Evolutionary conservation across 2,113 vertebrate genomes (phyloP).

Genomic region (Notarius quadriscutis): DNA sequence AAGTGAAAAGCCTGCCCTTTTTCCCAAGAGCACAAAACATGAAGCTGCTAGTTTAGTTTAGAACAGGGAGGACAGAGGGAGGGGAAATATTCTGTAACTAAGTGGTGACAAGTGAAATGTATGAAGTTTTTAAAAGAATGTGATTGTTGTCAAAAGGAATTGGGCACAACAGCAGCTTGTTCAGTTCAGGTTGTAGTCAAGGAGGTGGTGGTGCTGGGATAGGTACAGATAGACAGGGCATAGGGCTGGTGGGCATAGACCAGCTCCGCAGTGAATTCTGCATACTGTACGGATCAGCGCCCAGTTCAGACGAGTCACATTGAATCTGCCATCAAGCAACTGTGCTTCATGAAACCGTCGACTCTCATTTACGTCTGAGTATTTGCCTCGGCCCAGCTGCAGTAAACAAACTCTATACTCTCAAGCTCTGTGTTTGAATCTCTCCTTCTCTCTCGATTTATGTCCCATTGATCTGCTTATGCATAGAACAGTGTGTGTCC

Average conservation of each 20-base stretch:
- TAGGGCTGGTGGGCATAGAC: constrained; percentile 96
- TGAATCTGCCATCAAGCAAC: constrained; percentile 93
- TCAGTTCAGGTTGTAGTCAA: constrained; percentile 88
- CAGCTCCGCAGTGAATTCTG: constrained; percentile 94
- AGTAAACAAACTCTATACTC: constrained; percentile 89
- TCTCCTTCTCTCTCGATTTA: constrained; percentile 41
- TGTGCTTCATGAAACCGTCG: constrained; percentile 99
- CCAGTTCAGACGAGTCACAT: constrained; percentile 97
- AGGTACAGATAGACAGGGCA: constrained; percentile 75
- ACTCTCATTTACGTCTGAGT: constrained; percentile 93
- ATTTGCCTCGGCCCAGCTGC: constrained; percentile 81
- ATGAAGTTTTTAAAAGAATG: constrained; percentile 86
- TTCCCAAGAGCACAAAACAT: constrained; percentile 22
- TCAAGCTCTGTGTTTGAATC: constrained; percentile 68
- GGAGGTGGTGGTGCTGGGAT: constrained; percentile 71
- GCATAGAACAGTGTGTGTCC: constrained; percentile 74
- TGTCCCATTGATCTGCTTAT: constrained; percentile 29
- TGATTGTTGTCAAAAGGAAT: constrained; percentile 97
- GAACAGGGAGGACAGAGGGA: neutral
- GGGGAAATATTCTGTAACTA: constrained; percentile 60
- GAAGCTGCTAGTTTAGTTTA: constrained; percentile 28
- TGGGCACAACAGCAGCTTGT: constrained; percentile 78
- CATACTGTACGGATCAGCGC: constrained; percentile 99
- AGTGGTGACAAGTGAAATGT: constrained; percentile 85
- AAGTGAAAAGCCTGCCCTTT: constrained; percentile 31